Evolutionary conservation across 2,113 vertebrate genomes (phyloP).

Genomic region (Acrocephalus kingi): DNA sequence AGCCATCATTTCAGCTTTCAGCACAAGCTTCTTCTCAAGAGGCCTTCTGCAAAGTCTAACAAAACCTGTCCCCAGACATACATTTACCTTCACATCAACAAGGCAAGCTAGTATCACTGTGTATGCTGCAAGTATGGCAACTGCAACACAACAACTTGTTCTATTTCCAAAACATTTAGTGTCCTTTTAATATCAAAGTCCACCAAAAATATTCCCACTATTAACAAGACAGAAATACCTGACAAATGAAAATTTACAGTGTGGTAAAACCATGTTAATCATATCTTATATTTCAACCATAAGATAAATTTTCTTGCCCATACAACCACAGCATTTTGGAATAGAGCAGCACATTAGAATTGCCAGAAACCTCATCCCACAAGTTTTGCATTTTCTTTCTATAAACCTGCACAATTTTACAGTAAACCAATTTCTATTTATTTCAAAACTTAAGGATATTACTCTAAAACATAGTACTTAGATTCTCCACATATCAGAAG

Average conservation of each 20-base stretch:
- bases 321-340: background rate
- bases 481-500: background rate
- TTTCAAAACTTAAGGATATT: background rate
- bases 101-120: background rate
- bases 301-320: background rate
- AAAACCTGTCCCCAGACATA: background rate
- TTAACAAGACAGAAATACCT: background rate
- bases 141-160: background rate
- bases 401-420: background rate
- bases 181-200: background rate
- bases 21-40: background rate
- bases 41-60: background rate
- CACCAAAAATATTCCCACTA: background rate
- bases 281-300: background rate
- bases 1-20: background rate
- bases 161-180: background rate
- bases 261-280: background rate
- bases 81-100: rapidly evolving
- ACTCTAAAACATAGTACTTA: background rate
- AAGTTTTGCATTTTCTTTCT: background rate
- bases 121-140: background rate
- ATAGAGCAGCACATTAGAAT: background rate
- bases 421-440: background rate
- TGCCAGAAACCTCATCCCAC: background rate
- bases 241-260: background rate